Base-by-base conservation (phyloP, 2,888 invertebrate genomes). In the Temnothorax ravouxi region DNA sequence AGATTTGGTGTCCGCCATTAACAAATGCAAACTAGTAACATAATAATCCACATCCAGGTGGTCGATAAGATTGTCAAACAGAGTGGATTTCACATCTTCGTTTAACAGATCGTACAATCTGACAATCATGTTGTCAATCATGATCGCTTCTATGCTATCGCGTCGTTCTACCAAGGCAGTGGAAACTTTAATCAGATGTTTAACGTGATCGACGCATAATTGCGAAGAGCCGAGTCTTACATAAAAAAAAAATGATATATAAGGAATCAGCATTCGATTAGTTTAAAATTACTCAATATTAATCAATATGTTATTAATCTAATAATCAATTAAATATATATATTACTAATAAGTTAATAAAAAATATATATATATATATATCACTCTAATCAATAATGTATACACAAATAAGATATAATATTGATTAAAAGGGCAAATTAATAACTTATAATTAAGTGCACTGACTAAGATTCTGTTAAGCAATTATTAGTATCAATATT, bases 81-180 rank as follows among this genome's bases (percentile, higher is more conserved):
- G 79, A 6, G 69, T 38, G 25, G 87, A 84, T 81, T 89, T 92
- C 38, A 90, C 84, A 3, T 92, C 89, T n/a, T 90, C 91, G 13
- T 91, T 85, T 0, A 94, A 85, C 21, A 92, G 88, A 41, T 83
- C 87, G 84, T 92, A 94, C 41, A 94, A 84, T 84, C 93, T 91
- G 1, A 87, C 81, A 21, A 94, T 92, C 75, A 94, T 87, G 84
- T 89, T 91, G 13, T 88, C 83, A 4, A 94, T 52, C 18, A 94
- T 87, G 15, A 91, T 83, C 2, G 90, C 80, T 80, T 93, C 92
- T 1, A 93, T 54, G 76, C 88, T 88, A 25, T 89, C 88, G 50
- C 84, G 83, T 76, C 93, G 91, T 15, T 90, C 82, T 47, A 52
- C 47, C 3, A 94, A 80, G 2, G 64, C 62, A 9, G 90, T 85